Base-by-base conservation (phyloP, 1,140 invertebrate genomes). In the Heliothis virescens region DNA sequence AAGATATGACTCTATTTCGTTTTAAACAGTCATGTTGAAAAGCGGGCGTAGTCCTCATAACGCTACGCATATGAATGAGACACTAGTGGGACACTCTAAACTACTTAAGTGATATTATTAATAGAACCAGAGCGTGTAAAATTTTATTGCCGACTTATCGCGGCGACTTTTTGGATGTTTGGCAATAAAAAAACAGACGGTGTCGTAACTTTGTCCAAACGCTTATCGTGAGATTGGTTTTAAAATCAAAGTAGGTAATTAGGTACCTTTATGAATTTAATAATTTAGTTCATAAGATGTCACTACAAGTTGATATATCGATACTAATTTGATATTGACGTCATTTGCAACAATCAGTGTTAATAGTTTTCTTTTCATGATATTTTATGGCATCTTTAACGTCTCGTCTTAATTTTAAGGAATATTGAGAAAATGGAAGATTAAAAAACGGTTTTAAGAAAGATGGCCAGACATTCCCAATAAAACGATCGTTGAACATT, bases 21-120 rank as follows among this genome's bases (percentile, higher is more conserved):
- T 34, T 79, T 77, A 79, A 79, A 82, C 57, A 57, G 79, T 55
- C 50, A 83, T 55, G 81, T 83, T 79, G 29, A 81, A 84, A 79
- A 82, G 80, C 74, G 16, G 85, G 83, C 63, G 85, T 84, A 81
- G 80, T 57, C 29, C 57, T 18, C 7, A 73, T 47, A 59, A 73
- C 10, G n/a, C 29, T 55, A 34, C 62, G 74, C 74, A 77, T 65
- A 77, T 65, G 74, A 63, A 77, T 77, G 60, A 65, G 62, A 53
- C 21, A 18, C 21, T 16, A 34, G 48, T 65, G 53, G 48, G 26
- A 65, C 74, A n/a, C 53, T 77, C 26, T 50, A 48, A 41, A 74
- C 16, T 57, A 59, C 29, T 74, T 60, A 50, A 16, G 15, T 21
- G 18, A 48, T 50, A 50, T 26, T 60, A 57, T 74, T 60, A 60